These are phyloP conservation scores for Achlya flavicornis DNA, from an alignment of 2,888 invertebrate genomes.

Conservation along the genomic window DNA sequence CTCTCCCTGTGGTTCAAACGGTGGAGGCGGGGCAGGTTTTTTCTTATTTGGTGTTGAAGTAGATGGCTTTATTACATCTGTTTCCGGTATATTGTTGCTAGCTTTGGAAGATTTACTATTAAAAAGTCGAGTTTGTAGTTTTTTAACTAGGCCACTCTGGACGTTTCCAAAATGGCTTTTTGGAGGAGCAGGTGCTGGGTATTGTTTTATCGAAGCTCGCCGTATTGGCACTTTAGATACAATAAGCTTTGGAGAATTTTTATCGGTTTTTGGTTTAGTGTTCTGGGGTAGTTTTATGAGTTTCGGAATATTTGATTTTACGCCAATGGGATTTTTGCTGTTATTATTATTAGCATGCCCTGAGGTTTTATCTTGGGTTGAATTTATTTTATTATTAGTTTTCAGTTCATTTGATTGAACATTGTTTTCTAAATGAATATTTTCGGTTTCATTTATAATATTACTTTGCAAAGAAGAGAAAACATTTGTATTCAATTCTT, in stretches of 20 bases:
- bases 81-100: conserved; percentile 30
- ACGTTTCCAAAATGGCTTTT: conserved; percentile 75
- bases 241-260: conserved; percentile 61
- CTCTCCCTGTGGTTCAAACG: conserved; percentile 34
- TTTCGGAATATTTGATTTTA: conserved; percentile 76
- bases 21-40: conserved; percentile 68
- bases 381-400: conserved; percentile 22
- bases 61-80: conserved; percentile 56
- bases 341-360: conserved; percentile 28
- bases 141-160: conserved; percentile 77
- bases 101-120: conserved; percentile 55
- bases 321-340: conserved; percentile 21
- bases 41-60: conserved; percentile 66
- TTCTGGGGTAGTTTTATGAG: conserved; percentile 58
- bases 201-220: conserved; percentile 66
- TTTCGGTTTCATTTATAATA: not conserved
- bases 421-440: not conserved
- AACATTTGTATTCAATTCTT: conserved; percentile 15
- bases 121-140: conserved; percentile 74
- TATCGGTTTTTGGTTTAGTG: conserved; percentile 65
- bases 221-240: conserved; percentile 74
- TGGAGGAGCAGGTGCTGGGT: conserved; percentile 75
- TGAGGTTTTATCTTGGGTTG: conserved; percentile 18
- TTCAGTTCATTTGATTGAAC: conserved; percentile 14
- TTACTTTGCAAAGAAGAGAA: not conserved